Evolutionary conservation across 2,888 invertebrate species (phyloP).

Genomic region (Himalopsyche tibetana): DNA sequence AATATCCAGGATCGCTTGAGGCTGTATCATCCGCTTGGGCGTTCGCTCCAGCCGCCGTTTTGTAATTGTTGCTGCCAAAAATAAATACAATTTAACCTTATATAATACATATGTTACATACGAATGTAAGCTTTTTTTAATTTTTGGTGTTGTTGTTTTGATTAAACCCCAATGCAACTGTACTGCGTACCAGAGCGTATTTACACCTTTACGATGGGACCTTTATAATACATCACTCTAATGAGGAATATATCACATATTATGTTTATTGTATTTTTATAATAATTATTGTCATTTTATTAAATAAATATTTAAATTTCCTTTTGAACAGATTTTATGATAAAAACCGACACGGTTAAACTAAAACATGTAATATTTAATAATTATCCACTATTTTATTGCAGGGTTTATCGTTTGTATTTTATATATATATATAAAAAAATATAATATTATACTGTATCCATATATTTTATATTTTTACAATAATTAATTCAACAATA

Average conservation of each 20-base stretch:
- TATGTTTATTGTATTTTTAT: conserved; percentile 57
- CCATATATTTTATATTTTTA: neutral
- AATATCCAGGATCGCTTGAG: neutral
- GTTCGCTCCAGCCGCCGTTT: neutral
- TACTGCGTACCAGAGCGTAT: conserved; percentile 57
- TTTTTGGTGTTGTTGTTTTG: conserved; percentile 34
- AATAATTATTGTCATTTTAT: conserved; percentile 11
- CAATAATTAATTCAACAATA: neutral
- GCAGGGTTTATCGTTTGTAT: conserved; percentile 19
- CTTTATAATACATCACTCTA: conserved; percentile 13
- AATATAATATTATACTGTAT: neutral
- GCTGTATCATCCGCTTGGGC: conserved; percentile 8
- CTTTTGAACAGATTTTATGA: neutral
- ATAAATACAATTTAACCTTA: neutral
- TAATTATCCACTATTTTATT: conserved; percentile 21
- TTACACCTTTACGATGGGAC: conserved; percentile 61
- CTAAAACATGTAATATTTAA: neutral
- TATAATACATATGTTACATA: neutral
- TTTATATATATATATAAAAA: neutral
- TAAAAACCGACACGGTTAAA: neutral
- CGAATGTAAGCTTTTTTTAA: conserved; percentile 6
- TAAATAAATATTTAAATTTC: neutral
- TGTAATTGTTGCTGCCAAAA: neutral
- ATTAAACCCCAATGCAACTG: conserved; percentile 51
- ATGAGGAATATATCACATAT: conserved; percentile 4